phyloP scores from a whole-genome alignment of 2,797 vertebrate genomes.

The Pseudotriccus pelzelni region DNA sequence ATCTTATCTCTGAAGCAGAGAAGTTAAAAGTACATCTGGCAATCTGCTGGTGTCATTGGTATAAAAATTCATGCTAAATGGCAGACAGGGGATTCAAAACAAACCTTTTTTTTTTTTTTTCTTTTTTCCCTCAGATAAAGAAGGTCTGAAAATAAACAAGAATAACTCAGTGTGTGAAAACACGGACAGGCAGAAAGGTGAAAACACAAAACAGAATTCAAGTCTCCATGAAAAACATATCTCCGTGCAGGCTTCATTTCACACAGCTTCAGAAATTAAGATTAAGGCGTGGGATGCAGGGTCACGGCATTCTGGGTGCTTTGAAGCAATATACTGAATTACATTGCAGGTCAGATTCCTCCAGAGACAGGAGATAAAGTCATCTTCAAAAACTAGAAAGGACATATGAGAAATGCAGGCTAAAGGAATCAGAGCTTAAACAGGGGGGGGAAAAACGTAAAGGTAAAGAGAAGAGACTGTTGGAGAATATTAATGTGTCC shows the following conservation, averaged over 20 bases:
- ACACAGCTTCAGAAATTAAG: background rate
- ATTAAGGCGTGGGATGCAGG: background rate
- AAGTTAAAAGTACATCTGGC: conserved; percentile 6
- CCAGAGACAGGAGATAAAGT: background rate
- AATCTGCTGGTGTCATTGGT: conserved; percentile 3
- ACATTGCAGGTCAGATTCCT: background rate
- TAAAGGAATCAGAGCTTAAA: background rate
- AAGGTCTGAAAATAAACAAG: background rate
- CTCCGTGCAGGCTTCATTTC: background rate
- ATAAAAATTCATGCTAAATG: background rate
- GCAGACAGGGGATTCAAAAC: background rate
- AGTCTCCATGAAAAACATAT: background rate
- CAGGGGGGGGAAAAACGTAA: background rate
- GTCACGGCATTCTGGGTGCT: background rate
- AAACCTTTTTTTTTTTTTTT: background rate
- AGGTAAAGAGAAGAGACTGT: background rate
- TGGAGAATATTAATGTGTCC: background rate
- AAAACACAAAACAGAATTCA: background rate
- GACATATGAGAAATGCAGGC: background rate
- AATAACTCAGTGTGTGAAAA: background rate
- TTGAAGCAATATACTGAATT: background rate
- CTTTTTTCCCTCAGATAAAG: background rate
- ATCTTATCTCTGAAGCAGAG: background rate
- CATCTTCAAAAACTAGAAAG: background rate
- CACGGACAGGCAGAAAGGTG: background rate